A percentile compares a stretch with the other conserved stretches of the same genome.
phyloP scores from a whole-genome alignment of 2,888 invertebrate genomes.

The Mesochorus sp. region DNA sequence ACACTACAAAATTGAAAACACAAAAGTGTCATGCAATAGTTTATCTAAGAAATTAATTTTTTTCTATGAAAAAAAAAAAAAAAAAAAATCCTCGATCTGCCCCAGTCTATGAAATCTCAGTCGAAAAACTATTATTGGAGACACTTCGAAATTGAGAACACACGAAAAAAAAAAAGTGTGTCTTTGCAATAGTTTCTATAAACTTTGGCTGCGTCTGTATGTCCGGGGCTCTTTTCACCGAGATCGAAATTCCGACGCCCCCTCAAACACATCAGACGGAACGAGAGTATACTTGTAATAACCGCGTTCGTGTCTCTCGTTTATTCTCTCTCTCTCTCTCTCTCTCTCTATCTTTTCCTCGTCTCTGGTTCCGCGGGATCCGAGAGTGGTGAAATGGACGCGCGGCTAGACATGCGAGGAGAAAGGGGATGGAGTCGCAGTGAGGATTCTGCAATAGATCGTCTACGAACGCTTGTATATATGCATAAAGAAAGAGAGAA shows the following conservation, averaged over 20 bases:
- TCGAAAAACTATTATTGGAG: no score
- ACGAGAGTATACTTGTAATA: conserved; percentile 9
- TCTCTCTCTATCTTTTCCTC: not conserved
- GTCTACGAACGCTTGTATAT: not conserved
- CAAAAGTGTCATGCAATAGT: no score
- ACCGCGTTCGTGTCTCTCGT: conserved; percentile 6
- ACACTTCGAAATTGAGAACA: no score
- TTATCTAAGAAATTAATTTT: no score
- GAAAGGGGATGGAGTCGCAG: conserved; percentile 28
- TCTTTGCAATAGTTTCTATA: conserved; percentile 1
- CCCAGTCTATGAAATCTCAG: no score
- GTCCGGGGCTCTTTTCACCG: conserved; percentile 14
- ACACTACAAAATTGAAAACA: no score
- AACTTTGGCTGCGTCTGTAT: not conserved
- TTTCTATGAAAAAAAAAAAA: no score
- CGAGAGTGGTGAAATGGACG: conserved; percentile 42
- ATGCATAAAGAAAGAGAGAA: conserved; percentile 2
- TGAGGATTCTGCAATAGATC: conserved; percentile 13
- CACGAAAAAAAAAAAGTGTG: no score
- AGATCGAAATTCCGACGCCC: conserved; percentile 38
- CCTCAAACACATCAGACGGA: not conserved
- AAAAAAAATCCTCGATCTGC: no score
- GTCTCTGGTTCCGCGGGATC: conserved; percentile 33
- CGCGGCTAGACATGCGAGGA: conserved; percentile 59
- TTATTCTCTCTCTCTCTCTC: conserved; percentile 13